These are phyloP conservation scores for Phoenicopterus ruber DNA, from an alignment of 2,113 vertebrate genomes.

Conservation along the genomic window DNA sequence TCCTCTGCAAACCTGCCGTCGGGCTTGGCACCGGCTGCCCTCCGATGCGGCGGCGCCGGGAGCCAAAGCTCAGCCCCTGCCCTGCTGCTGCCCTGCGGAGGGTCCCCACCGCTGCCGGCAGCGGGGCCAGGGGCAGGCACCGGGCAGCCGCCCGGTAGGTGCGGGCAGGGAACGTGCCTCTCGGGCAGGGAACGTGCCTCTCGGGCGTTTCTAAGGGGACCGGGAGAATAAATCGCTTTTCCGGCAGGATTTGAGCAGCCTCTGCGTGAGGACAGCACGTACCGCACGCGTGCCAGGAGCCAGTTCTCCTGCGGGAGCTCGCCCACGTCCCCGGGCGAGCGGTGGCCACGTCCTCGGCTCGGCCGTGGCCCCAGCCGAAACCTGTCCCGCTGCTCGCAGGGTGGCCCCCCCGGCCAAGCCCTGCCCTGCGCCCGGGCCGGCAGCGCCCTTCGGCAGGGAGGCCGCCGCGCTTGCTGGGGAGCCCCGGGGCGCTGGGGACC, in stretches of 20 bases:
- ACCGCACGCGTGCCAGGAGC: fast-evolving
- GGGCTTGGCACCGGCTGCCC: background rate
- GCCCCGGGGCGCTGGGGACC: background rate
- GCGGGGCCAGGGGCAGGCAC: background rate
- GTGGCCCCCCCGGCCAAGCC: background rate
- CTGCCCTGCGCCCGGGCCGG: background rate
- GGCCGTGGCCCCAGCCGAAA: background rate
- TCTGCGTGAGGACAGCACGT: background rate
- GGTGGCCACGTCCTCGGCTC: fast-evolving
- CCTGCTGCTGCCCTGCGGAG: background rate
- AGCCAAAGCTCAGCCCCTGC: background rate
- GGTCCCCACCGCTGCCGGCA: background rate
- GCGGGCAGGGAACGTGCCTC: background rate
- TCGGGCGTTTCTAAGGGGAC: background rate
- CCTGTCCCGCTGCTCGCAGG: background rate
- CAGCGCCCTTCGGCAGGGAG: fast-evolving
- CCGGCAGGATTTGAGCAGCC: background rate
- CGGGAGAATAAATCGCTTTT: background rate
- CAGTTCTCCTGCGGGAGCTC: background rate
- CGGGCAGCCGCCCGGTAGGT: fast-evolving
- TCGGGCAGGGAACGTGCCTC: fast-evolving
- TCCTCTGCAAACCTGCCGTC: fast-evolving
- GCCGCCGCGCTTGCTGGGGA: background rate
- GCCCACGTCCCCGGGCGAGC: fast-evolving
- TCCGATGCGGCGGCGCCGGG: fast-evolving